Percentiles rank a stretch among this genome's conserved stretches.
phyloP scores from a whole-genome alignment of 2,113 vertebrate genomes.

The Chlamydotis undulata region DNA sequence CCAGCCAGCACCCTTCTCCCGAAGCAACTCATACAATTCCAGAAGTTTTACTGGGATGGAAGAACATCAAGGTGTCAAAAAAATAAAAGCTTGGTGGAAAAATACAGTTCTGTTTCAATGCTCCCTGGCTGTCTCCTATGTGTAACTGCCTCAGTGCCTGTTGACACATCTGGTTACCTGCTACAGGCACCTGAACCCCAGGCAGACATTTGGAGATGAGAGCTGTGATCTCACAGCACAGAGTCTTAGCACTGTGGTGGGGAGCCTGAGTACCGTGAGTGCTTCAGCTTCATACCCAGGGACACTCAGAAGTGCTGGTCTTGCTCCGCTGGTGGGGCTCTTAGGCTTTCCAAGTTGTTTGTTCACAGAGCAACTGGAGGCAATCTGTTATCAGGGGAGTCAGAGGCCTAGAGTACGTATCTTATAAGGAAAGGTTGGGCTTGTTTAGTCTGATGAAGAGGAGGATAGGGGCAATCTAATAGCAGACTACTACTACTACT shows the following conservation, averaged over 20 bases:
- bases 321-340: neutral
- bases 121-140: neutral
- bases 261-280: neutral
- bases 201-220: neutral
- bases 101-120: neutral
- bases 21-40: neutral
- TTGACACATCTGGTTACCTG: neutral
- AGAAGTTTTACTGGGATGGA: neutral
- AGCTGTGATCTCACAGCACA: neutral
- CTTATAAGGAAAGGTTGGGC: neutral
- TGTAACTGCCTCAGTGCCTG: neutral
- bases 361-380: neutral
- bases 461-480: neutral
- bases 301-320: neutral
- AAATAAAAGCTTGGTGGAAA: neutral
- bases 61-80: neutral
- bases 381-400: neutral
- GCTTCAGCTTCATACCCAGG: neutral
- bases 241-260: rapidly evolving
- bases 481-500: neutral
- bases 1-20: neutral
- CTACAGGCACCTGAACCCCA: neutral
- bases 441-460: neutral
- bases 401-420: neutral
- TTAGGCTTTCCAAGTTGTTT: neutral